Percentiles rank a stretch among this genome's conserved stretches.
Conservation (phyloP, 2,113 vertebrate genomes). For the Corythornis madagascariensis region DNA sequence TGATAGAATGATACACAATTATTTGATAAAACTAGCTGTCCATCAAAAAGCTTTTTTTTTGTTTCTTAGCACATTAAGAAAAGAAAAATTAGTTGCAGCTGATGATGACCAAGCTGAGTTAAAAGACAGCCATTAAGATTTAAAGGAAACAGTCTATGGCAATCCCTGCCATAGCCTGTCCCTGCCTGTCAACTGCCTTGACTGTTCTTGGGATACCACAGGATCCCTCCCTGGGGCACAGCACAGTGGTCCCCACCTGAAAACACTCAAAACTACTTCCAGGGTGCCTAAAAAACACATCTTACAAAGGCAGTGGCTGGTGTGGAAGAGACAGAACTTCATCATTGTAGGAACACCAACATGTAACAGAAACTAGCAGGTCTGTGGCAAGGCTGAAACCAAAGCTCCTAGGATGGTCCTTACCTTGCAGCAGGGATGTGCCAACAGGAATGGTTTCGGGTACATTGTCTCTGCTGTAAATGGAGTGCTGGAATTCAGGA, state of each 20-base stretch:
- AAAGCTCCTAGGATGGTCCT: background rate
- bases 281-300: background rate
- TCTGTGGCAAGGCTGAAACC: background rate
- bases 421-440: slow-evolving; percentile 87
- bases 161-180: background rate
- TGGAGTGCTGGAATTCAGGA: slow-evolving; percentile 87
- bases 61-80: background rate
- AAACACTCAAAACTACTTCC: background rate
- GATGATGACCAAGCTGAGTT: background rate
- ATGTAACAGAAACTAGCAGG: background rate
- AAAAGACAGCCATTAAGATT: background rate
- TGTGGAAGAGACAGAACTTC: background rate
- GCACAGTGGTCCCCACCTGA: background rate
- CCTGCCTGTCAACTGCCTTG: background rate
- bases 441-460: slow-evolving; percentile 81
- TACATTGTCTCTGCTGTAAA: slow-evolving; percentile 87
- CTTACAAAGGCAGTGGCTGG: background rate
- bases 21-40: background rate
- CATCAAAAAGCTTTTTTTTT: background rate
- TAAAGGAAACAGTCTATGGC: background rate
- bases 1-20: background rate
- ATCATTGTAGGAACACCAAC: background rate
- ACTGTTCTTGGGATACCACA: background rate
- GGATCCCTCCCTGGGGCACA: background rate
- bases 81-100: background rate